phyloP scores from a whole-genome alignment of 2,797 vertebrate genomes.

The Knipowitschia caucasica region DNA sequence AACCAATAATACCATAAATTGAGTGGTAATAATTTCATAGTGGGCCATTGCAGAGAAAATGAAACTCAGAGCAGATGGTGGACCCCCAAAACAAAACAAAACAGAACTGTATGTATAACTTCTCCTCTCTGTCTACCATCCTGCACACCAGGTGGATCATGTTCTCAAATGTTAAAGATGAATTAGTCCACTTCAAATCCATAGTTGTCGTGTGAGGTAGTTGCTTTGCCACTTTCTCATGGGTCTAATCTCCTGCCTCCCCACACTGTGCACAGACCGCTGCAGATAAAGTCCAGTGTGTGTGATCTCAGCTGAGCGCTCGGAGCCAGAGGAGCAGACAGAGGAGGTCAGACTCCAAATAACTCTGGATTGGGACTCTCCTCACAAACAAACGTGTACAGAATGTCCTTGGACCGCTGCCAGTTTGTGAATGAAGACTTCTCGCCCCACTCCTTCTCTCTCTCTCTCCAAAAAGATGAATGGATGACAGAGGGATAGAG shows the following conservation, averaged over 20 bases:
- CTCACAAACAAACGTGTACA: constrained; percentile 73
- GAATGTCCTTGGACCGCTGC: constrained; percentile 80
- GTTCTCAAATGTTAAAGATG: no score
- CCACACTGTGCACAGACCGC: neutral
- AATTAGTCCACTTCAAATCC: neutral
- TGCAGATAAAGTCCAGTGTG: constrained; percentile 1
- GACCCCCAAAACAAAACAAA: neutral
- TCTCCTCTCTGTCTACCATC: neutral
- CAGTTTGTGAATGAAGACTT: constrained; percentile 56
- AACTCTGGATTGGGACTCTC: constrained; percentile 68
- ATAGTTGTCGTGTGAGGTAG: constrained; percentile 5
- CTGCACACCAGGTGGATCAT: neutral
- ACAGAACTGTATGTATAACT: neutral
- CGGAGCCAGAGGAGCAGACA: constrained; percentile 32
- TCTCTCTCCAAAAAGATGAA: constrained; percentile 45
- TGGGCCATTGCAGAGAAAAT: no score
- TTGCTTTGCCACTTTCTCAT: constrained; percentile 3
- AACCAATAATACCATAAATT: no score
- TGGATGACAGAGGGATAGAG: constrained; percentile 62
- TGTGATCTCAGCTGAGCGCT: neutral
- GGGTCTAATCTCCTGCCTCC: constrained; percentile 1
- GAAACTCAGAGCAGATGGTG: no score
- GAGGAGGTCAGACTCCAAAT: constrained; percentile 55
- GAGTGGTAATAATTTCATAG: no score
- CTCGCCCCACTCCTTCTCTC: constrained; percentile 23